These are phyloP conservation scores for Thermophis baileyi DNA, from an alignment of 2,113 vertebrate genomes.

Conservation along the genomic window DNA sequence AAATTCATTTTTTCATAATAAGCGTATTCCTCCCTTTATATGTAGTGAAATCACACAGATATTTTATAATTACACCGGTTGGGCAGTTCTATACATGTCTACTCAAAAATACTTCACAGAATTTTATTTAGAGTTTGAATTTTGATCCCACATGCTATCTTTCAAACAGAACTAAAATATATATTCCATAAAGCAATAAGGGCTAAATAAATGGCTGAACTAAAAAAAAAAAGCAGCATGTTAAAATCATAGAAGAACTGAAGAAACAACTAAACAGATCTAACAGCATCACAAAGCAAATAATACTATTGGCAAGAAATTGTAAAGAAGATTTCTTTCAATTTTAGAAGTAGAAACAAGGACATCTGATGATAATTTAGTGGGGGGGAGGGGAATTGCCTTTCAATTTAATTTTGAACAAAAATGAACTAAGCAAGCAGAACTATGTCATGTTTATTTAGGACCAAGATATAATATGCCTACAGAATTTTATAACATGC, in stretches of 20 bases:
- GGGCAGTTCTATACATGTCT: neutral
- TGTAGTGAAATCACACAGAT: neutral
- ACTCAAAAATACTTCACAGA: neutral
- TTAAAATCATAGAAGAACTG: neutral
- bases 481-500: neutral
- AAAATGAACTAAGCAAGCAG: neutral
- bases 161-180: neutral
- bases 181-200: neutral
- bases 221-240: neutral
- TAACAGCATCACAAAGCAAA: neutral
- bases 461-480: neutral
- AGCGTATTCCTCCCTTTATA: neutral
- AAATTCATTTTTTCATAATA: neutral
- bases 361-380: neutral
- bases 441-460: neutral
- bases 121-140: neutral
- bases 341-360: too few species aligned
- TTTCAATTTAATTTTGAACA: neutral
- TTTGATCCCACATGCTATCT: neutral
- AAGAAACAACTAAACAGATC: neutral
- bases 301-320: neutral
- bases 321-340: neutral
- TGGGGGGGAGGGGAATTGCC: neutral
- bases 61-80: neutral
- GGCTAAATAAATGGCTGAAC: neutral